Evolutionary conservation across 2,797 vertebrate genomes (phyloP).

Genomic region (Poeciliopsis gracilis): DNA sequence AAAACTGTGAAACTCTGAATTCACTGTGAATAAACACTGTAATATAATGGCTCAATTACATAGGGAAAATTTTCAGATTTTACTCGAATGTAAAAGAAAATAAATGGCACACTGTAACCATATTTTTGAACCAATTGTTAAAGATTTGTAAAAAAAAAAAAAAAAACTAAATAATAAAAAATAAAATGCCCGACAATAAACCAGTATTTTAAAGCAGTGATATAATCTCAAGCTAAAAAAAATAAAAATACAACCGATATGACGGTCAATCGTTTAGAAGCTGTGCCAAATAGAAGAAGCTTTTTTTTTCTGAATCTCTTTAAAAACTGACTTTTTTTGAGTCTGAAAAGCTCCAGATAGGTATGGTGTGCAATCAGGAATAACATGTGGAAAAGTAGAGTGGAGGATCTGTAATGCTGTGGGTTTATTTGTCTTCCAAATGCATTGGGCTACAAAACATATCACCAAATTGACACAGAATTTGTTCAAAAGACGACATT

Average conservation of each 20-base stretch:
- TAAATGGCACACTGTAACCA: background rate
- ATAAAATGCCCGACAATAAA: background rate
- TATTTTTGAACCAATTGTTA: background rate
- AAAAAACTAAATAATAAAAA: too few relatives aligned
- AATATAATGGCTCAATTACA: background rate
- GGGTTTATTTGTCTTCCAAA: background rate
- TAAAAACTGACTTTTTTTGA: background rate
- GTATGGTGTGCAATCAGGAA: background rate
- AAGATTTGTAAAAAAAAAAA: background rate
- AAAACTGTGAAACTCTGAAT: constrained; percentile 21
- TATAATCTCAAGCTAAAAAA: background rate
- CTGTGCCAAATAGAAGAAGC: background rate
- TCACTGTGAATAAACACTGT: constrained; percentile 20
- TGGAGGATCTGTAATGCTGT: background rate
- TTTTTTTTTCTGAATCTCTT: background rate
- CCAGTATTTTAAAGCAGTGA: background rate
- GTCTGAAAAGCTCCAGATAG: background rate
- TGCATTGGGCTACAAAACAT: background rate
- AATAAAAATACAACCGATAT: background rate
- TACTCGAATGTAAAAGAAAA: background rate
- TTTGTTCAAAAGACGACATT: background rate
- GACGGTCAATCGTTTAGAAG: background rate
- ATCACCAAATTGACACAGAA: background rate
- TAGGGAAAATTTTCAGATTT: background rate
- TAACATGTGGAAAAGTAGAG: background rate